These are phyloP conservation scores for Gallinago undulata DNA, from an alignment of 2,113 vertebrate genomes.

Conservation along the genomic window DNA sequence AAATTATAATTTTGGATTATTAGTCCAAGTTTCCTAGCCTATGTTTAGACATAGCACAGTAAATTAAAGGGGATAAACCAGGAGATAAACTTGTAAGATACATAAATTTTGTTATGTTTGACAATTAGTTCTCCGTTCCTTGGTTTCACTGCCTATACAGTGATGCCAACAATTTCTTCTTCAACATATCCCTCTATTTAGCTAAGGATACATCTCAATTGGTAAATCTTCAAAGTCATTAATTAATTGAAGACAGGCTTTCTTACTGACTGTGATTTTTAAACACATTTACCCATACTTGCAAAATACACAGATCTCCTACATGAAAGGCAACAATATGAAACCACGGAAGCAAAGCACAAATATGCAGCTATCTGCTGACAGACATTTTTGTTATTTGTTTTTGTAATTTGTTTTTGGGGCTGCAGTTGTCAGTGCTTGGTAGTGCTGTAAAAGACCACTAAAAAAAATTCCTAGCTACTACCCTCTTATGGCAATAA, in stretches of 20 bases:
- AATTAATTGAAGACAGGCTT: background rate
- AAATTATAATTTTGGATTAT: background rate
- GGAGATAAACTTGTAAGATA: background rate
- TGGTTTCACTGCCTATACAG: background rate
- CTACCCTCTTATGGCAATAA: background rate
- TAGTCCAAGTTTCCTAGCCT: background rate
- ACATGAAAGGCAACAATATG: background rate
- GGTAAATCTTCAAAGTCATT: background rate
- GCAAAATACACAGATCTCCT: background rate
- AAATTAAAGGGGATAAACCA: background rate
- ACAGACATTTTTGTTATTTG: background rate
- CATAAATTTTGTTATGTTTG: rapidly evolving
- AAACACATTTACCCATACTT: background rate
- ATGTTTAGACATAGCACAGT: background rate
- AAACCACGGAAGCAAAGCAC: background rate
- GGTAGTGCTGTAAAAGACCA: background rate
- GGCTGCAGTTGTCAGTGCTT: background rate
- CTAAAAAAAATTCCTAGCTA: background rate
- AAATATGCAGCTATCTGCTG: background rate
- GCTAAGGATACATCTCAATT: background rate
- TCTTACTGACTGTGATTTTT: background rate
- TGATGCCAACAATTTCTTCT: background rate
- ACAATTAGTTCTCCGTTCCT: background rate
- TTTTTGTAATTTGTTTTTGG: background rate
- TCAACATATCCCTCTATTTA: background rate